Evolutionary conservation across 2,888 invertebrate genomes (phyloP).

Genomic region (Chloromyia formosa): DNA sequence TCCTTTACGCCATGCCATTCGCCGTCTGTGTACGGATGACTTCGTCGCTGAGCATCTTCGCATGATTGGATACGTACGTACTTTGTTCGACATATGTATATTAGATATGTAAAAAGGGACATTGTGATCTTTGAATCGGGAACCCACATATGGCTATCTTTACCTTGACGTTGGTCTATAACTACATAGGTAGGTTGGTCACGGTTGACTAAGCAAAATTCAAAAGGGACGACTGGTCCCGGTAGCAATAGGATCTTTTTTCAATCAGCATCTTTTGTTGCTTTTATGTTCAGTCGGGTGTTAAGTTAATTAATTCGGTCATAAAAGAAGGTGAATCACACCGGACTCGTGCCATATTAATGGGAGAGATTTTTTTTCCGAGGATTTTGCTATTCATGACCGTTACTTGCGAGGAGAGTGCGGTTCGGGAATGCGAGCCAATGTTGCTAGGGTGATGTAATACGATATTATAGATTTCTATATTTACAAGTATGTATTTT

Average conservation of each 20-base stretch:
- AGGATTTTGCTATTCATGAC: neutral
- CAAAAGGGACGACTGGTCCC: neutral
- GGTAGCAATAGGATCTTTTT: neutral
- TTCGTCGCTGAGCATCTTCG: neutral
- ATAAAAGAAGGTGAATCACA: neutral
- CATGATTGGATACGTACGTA: neutral
- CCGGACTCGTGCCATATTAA: neutral
- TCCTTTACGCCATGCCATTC: neutral
- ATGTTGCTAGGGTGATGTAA: too few species aligned
- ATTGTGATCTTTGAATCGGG: neutral
- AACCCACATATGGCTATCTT: neutral
- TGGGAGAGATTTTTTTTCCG: neutral
- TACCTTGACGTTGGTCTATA: neutral
- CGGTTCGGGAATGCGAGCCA: too few species aligned
- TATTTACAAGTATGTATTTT: too few species aligned
- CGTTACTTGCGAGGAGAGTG: too few species aligned
- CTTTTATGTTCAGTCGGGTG: constrained; percentile 36
- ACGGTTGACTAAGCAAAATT: constrained; percentile 1
- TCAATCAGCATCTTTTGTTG: constrained; percentile 17
- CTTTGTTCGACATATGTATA: neutral
- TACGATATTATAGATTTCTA: too few species aligned
- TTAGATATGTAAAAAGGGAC: neutral
- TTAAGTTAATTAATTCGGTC: constrained; percentile 32
- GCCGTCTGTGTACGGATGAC: neutral
- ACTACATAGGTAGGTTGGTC: neutral